phyloP scores from a whole-genome alignment of 2,888 invertebrate genomes.

The Rhamnusium bicolor region DNA sequence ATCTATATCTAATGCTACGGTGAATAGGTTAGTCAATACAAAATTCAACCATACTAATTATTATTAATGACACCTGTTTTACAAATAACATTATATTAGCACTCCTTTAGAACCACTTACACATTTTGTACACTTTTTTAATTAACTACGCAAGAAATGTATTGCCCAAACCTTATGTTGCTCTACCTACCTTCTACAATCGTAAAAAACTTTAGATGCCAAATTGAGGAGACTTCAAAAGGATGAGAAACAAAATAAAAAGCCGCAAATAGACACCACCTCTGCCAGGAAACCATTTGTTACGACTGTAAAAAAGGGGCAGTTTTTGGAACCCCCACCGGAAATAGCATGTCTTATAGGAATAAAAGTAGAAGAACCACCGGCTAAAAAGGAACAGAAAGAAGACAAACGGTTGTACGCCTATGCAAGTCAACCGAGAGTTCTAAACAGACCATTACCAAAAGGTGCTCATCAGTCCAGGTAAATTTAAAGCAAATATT shows the following conservation, averaged over 20 bases:
- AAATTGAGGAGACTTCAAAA: conserved; percentile 81
- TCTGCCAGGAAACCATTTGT: conserved; percentile 77
- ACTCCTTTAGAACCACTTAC: too few relatives aligned
- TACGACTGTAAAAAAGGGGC: conserved; percentile 86
- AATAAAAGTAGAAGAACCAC: conserved; percentile 66
- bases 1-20: too few relatives aligned
- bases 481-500: conserved; percentile 25
- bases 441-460: conserved; percentile 67
- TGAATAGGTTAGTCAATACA: too few relatives aligned
- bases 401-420: conserved; percentile 75
- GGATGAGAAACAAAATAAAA: conserved; percentile 70
- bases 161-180: not conserved
- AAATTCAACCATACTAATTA: too few relatives aligned
- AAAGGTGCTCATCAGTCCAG: conserved; percentile 63
- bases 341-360: conserved; percentile 79
- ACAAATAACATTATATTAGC: too few relatives aligned
- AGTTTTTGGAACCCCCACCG: conserved; percentile 86
- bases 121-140: not conserved
- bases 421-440: conserved; percentile 78
- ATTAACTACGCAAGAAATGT: not conserved
- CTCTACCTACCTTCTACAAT: not conserved
- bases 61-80: too few relatives aligned
- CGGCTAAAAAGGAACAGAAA: conserved; percentile 52
- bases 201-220: conserved; percentile 71
- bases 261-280: conserved; percentile 48